These are phyloP conservation scores for Rhinichthys klamathensis DNA, from an alignment of 2,113 vertebrate species.

Conservation along the genomic window DNA sequence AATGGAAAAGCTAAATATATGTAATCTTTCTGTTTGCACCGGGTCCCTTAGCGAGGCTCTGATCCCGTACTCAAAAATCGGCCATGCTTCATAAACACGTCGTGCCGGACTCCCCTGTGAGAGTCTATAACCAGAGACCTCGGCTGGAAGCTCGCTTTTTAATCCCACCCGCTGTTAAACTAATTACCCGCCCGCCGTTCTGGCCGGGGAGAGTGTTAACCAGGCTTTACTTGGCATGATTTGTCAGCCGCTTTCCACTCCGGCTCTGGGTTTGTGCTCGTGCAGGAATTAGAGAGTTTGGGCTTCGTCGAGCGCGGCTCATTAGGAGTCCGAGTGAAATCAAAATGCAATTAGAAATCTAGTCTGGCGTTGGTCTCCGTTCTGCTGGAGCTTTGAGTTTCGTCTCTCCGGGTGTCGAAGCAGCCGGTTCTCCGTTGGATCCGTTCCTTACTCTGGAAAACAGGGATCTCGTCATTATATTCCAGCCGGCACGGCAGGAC, in stretches of 20 bases:
- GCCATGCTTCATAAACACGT: constrained; percentile 47
- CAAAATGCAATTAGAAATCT: constrained; percentile 48
- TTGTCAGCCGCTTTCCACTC: constrained; percentile 49
- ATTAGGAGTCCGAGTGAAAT: constrained; percentile 48
- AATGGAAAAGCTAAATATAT: not conserved
- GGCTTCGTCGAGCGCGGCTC: not conserved
- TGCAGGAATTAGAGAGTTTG: not conserved
- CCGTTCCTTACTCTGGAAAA: constrained; percentile 4
- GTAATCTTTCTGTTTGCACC: not conserved
- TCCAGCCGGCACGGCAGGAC: constrained; percentile 13
- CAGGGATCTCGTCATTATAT: constrained; percentile 5
- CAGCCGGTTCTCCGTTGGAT: not conserved
- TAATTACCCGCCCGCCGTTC: constrained; percentile 71
- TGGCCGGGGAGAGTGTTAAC: constrained; percentile 65
- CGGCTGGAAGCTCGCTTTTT: constrained; percentile 63
- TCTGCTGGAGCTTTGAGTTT: not conserved
- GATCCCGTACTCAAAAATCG: constrained; percentile 13
- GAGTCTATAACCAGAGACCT: constrained; percentile 65
- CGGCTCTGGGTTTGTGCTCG: constrained; percentile 10
- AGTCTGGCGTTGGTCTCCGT: constrained; percentile 17
- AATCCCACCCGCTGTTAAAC: constrained; percentile 70
- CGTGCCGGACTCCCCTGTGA: constrained; percentile 58
- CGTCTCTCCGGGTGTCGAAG: constrained; percentile 14
- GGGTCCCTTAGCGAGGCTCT: not conserved
- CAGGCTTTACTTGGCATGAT: constrained; percentile 63